These are phyloP conservation scores for Sarcophaga carnaria DNA, from an alignment of 2,888 invertebrate genomes.

Conservation along the genomic window DNA sequence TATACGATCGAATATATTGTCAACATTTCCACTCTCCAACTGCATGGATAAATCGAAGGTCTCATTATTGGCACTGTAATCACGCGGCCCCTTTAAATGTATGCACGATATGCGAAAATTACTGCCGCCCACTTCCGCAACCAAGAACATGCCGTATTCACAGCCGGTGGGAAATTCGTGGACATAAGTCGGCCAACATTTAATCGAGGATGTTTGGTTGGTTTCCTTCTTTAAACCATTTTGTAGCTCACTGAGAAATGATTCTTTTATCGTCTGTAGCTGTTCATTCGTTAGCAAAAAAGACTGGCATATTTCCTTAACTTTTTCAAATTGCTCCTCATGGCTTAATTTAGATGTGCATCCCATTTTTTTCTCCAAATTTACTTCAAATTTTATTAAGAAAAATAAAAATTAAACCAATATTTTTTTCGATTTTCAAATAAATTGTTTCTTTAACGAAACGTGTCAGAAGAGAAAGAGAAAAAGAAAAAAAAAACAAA, in stretches of 20 bases:
- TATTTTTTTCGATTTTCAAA: no score
- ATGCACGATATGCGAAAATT: conserved; percentile 32
- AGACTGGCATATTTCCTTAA: conserved; percentile 89
- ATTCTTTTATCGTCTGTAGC: conserved; percentile 11
- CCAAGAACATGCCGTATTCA: conserved; percentile 48
- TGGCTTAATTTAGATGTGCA: not conserved
- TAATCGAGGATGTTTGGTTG: not conserved
- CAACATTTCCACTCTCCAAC: not conserved
- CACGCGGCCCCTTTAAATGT: conserved; percentile 27
- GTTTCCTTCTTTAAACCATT: not conserved
- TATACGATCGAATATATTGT: conserved; percentile 87
- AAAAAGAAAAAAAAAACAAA: no score
- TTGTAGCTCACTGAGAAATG: conserved; percentile 27
- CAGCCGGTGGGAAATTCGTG: conserved; percentile 48
- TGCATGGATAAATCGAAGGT: conserved; percentile 13
- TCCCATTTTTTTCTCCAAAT: not conserved
- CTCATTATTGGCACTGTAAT: not conserved
- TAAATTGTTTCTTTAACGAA: no score
- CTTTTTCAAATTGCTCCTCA: conserved; percentile 89
- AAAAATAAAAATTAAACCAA: not conserved
- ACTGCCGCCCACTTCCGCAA: conserved; percentile 16
- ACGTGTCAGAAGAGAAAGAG: no score
- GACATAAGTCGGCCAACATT: conserved; percentile 39
- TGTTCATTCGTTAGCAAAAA: conserved; percentile 25
- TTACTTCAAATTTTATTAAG: conserved; percentile 2